A percentile compares a stretch with the other conserved stretches of the same genome.
Evolutionary conservation across 2,888 invertebrate genomes (phyloP).

Genomic region (Rhingia rostrata): DNA sequence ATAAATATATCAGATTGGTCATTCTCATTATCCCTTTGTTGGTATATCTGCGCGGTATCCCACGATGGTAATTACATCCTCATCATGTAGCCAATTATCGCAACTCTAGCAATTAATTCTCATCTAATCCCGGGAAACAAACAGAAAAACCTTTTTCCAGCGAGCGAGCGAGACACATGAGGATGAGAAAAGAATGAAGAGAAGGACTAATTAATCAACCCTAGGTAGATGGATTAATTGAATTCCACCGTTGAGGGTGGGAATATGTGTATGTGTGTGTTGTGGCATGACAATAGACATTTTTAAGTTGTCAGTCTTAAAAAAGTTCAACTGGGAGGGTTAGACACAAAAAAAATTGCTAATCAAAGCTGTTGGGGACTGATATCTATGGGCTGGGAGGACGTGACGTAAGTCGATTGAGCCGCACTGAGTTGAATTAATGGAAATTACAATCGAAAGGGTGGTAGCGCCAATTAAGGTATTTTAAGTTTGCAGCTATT

Average conservation of each 20-base stretch:
- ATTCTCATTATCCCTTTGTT: neutral
- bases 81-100: constrained; percentile 56
- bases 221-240: constrained; percentile 65
- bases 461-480: no score
- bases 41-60: neutral
- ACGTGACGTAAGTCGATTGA: no score
- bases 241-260: constrained; percentile 41
- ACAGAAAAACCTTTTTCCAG: neutral
- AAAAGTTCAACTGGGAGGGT: neutral
- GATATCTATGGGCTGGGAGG: no score
- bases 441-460: no score
- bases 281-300: constrained; percentile 50
- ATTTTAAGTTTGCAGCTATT: no score
- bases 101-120: constrained; percentile 51
- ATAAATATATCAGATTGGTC: constrained; percentile 22
- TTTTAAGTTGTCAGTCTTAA: constrained; percentile 61
- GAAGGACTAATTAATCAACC: constrained; percentile 62
- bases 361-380: no score
- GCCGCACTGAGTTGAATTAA: no score
- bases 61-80: constrained; percentile 42
- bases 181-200: neutral
- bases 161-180: neutral
- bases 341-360: no score
- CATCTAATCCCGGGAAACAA: constrained; percentile 6
- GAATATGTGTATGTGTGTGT: constrained; percentile 7